Conservation (phyloP, 2,113 vertebrate genomes). For the Phalacrocorax pelagicus region DNA sequence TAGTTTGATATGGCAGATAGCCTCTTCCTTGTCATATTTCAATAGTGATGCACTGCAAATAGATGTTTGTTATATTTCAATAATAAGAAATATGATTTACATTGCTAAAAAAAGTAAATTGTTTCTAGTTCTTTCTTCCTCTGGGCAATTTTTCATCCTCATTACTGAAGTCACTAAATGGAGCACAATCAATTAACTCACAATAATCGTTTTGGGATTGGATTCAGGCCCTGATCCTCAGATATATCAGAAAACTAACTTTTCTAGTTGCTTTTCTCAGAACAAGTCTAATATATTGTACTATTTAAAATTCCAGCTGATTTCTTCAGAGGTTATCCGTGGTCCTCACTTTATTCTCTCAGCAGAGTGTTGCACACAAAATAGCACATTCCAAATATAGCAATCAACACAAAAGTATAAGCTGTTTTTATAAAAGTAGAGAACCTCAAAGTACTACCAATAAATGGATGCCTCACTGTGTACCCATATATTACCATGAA, state of each 20-base stretch:
- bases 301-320: neutral
- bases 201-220: neutral
- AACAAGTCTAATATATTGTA: neutral
- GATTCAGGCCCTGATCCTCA: neutral
- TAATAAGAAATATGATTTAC: neutral
- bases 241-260: neutral
- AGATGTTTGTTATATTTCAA: neutral
- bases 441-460: neutral
- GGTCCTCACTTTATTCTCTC: neutral
- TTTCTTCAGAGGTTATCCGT: neutral
- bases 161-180: neutral
- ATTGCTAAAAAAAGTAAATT: neutral
- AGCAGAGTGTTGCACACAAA: neutral
- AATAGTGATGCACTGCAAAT: neutral
- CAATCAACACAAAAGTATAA: neutral
- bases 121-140: neutral
- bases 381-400: neutral
- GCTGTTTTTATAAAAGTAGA: neutral
- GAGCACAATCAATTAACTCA: neutral
- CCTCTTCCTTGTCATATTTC: neutral
- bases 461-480: neutral
- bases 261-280: slow-evolving; percentile 5
- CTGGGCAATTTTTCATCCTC: neutral
- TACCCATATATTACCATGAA: neutral
- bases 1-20: neutral